Base-by-base conservation (phyloP, 2,888 invertebrate genomes). In the Cyrtodaria siliqua region DNA sequence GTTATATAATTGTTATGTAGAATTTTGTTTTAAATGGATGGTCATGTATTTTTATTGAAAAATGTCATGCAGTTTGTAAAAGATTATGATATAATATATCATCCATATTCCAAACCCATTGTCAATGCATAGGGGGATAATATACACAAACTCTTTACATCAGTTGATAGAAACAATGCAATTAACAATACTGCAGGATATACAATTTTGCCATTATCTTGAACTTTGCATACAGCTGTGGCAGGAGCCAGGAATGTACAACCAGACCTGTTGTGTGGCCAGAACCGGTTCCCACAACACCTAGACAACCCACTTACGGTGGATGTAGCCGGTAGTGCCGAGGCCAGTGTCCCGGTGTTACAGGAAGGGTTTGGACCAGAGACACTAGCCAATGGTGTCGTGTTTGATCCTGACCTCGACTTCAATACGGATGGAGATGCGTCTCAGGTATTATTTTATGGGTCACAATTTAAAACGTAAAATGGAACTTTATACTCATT, bases 231-330 rank as follows among this genome's bases (percentile, higher is more conserved):
- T 67, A 18, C 26, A 77, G 72, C 64, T 33, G 63, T 53, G 20
- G 44, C 72, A n/a, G 77, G 77, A 20, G 50, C 64, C 33, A 68
- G 67, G 26, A 80, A 56, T 70, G 85, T 80, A 12, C 84, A 84
- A 67, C 90, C 90, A 55, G 90, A 90, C 61, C 70, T 90, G 26
- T 70, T 90, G 14, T 89, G 89, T 83, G 87, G 89, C 2, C 89
- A 88, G 82, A 88, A 88, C 57, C 79, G 86, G 24, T 88, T 89
- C 61, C 89, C 89, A 0, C 83, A 82, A 4, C 84, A 88, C 38
- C 74, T 90, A 20, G 89, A 89, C 55, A 77, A 60, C 14, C 81
- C 81, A 4, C 53, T 62, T 23, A 81, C 81, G 4, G 70, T 74
- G 4, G 81, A 81, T 69, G 74, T 81, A 9, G 77, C 77, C 6